A percentile compares a stretch with the other conserved stretches of the same genome.
Conservation (phyloP, 37 sponge, comb jelly and placozoan genomes). For the Bolinopsis microptera region DNA sequence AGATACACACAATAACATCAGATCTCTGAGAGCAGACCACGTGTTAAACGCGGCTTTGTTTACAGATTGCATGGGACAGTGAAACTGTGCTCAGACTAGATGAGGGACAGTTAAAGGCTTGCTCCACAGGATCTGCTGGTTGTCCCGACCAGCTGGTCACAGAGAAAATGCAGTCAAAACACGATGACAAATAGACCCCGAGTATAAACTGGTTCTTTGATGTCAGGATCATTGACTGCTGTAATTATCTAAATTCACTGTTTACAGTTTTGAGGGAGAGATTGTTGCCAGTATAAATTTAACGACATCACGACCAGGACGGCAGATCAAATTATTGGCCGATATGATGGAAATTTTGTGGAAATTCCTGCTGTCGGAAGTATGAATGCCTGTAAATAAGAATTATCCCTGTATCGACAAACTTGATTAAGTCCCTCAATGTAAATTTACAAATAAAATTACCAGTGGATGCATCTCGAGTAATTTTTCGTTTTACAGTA, state of each 20-base stretch:
- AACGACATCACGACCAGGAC: no score
- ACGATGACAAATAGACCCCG: neutral
- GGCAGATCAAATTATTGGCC: neutral
- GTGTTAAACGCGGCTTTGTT: neutral
- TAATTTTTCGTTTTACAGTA: neutral
- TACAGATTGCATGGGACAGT: neutral
- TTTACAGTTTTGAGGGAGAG: neutral
- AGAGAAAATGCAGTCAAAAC: neutral
- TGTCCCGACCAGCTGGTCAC: neutral
- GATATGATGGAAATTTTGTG: neutral
- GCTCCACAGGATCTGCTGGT: neutral
- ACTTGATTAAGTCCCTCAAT: neutral
- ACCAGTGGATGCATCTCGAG: neutral
- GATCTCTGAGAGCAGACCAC: neutral
- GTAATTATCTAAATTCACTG: neutral
- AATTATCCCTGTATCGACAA: neutral
- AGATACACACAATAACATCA: neutral
- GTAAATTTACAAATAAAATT: neutral
- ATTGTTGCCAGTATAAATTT: neutral
- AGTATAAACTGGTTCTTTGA: neutral
- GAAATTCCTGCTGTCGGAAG: neutral
- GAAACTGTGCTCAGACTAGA: no score
- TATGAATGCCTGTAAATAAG: no score
- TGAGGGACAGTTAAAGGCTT: neutral
- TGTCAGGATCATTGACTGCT: neutral